Evolutionary conservation across 2,113 vertebrate species (phyloP).

Genomic region (Formicarius rufipectus): DNA sequence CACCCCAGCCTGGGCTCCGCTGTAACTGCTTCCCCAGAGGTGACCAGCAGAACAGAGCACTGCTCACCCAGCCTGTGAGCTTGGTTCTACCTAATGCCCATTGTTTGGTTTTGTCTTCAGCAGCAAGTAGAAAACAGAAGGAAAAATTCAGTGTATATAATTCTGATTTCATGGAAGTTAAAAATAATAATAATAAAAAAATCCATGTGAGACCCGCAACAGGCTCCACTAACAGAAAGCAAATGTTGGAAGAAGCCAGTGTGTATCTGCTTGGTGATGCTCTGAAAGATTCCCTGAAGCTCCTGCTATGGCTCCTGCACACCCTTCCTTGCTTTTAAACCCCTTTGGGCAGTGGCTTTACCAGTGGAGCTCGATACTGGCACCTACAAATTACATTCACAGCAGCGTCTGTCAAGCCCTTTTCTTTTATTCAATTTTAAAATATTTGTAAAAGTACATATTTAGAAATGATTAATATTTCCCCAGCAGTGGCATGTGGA

Average conservation of each 20-base stretch:
- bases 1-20: not conserved
- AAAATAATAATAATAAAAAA: conserved; percentile 18
- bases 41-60: not conserved
- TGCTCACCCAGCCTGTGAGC: not conserved
- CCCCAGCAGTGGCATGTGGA: not conserved
- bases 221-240: conserved; percentile 30
- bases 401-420: not conserved
- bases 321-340: not conserved
- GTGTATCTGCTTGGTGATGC: not conserved
- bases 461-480: conserved; percentile 15
- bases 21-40: not conserved
- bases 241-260: conserved; percentile 32
- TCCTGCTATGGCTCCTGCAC: not conserved
- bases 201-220: not conserved
- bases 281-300: not conserved
- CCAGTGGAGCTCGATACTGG: not conserved
- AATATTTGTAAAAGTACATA: not conserved
- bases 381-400: not conserved
- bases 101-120: not conserved
- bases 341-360: not conserved
- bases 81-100: not conserved
- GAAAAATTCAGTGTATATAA: not conserved
- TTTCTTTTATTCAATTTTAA: not conserved
- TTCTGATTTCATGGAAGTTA: conserved; percentile 21
- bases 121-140: not conserved